These are phyloP conservation scores for Torymus aiolomorphi DNA, from an alignment of 2,888 invertebrate species.

Conservation along the genomic window DNA sequence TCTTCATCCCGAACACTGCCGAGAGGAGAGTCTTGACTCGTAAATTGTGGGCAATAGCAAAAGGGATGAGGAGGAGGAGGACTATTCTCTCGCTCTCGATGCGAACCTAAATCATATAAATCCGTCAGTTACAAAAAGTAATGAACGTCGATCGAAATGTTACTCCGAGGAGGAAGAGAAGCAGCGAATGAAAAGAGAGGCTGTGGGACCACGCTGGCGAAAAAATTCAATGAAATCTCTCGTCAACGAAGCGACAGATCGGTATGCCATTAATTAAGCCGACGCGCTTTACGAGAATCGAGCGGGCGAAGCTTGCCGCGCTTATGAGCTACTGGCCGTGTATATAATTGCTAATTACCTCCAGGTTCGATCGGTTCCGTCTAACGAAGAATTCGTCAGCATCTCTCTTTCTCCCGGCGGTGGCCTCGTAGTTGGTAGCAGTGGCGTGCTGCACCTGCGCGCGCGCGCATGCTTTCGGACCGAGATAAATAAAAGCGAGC, in stretches of 20 bases:
- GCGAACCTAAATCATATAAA: constrained; percentile 42
- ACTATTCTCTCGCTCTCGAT: no score
- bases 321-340: neutral
- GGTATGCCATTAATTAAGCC: constrained; percentile 42
- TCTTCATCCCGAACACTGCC: no score
- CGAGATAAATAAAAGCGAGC: constrained; percentile 1
- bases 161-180: neutral
- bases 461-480: constrained; percentile 8
- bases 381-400: neutral
- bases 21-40: neutral
- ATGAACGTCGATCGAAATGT: constrained; percentile 29
- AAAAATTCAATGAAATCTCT: constrained; percentile 16
- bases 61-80: neutral
- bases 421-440: no score
- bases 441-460: no score
- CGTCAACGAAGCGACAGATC: constrained; percentile 8
- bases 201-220: neutral
- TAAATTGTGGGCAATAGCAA: constrained; percentile 19
- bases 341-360: constrained; percentile 27
- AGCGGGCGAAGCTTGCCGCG: no score
- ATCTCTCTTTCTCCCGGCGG: no score
- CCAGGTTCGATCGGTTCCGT: neutral
- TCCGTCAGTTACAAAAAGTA: constrained; percentile 28
- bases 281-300: constrained; percentile 33
- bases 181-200: neutral